These are phyloP conservation scores for Gasteruption jaculator DNA, from an alignment of 2,888 invertebrate genomes.

Conservation along the genomic window DNA sequence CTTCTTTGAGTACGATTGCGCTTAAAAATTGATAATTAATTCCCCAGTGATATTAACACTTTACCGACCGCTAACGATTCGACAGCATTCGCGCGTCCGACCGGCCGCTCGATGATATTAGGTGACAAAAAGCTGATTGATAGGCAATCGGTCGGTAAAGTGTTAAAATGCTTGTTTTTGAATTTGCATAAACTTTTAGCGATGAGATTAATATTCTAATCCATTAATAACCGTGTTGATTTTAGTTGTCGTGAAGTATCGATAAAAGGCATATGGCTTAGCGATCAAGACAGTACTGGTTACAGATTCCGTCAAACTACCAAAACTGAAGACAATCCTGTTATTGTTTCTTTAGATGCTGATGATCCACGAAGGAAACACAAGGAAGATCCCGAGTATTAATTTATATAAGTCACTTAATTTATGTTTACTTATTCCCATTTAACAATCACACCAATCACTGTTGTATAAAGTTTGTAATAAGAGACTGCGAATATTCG, in stretches of 20 bases:
- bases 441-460: constrained; percentile 3
- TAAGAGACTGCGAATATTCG: no score
- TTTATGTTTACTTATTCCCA: background rate
- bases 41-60: no score
- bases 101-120: no score
- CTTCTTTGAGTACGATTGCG: no score
- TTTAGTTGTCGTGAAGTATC: constrained; percentile 33
- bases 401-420: constrained; percentile 11
- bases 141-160: no score
- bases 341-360: constrained; percentile 32
- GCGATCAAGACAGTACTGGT: constrained; percentile 21
- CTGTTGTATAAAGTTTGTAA: no score
- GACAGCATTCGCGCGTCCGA: no score
- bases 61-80: no score
- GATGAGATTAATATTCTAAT: background rate
- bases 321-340: constrained; percentile 27
- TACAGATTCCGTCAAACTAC: constrained; percentile 30
- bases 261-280: constrained; percentile 24
- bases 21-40: no score
- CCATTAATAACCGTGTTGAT: constrained; percentile 14
- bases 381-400: constrained; percentile 41
- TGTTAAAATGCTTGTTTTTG: no score
- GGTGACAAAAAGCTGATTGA: no score
- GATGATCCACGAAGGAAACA: constrained; percentile 40
- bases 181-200: no score